Conservation (phyloP, 2,888 invertebrate species). For the Pammene fasciana region DNA sequence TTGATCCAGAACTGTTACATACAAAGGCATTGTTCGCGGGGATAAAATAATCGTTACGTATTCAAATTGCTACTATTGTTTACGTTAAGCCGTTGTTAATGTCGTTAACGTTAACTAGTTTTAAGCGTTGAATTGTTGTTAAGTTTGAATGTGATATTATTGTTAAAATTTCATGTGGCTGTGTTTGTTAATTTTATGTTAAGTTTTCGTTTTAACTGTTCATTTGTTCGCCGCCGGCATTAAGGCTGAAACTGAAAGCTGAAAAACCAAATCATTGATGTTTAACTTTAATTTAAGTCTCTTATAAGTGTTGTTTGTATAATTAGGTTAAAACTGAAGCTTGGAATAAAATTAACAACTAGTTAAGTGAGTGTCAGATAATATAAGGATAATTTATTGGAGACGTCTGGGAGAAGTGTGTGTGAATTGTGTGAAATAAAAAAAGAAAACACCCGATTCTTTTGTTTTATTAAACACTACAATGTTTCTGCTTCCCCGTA, state of each 20-base stretch:
- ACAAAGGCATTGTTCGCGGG: slow-evolving; percentile 49
- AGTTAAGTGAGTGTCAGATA: slow-evolving; percentile 59
- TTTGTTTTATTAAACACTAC: slow-evolving; percentile 48
- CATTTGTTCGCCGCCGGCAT: slow-evolving; percentile 71
- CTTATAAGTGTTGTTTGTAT: slow-evolving; percentile 45
- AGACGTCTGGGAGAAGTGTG: slow-evolving; percentile 66
- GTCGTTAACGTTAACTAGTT: slow-evolving; percentile 72
- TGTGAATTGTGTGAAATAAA: slow-evolving; percentile 74
- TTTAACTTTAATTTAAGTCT: slow-evolving; percentile 48
- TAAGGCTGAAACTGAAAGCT: slow-evolving; percentile 63
- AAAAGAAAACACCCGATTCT: slow-evolving; percentile 53
- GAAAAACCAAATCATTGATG: slow-evolving; percentile 46
- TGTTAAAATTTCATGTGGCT: slow-evolving; percentile 70
- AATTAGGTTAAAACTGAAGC: slow-evolving; percentile 82
- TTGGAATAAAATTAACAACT: slow-evolving; percentile 84
- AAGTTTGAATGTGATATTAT: slow-evolving; percentile 73
- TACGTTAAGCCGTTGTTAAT: slow-evolving; percentile 59
- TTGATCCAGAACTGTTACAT: slow-evolving; percentile 43
- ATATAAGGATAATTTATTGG: slow-evolving; percentile 58
- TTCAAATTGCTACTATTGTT: slow-evolving; percentile 52
- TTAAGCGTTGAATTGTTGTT: slow-evolving; percentile 79
- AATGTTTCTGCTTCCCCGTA: slow-evolving; percentile 26
- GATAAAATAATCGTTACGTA: slow-evolving; percentile 70
- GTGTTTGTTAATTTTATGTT: slow-evolving; percentile 84
- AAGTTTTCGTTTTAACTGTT: slow-evolving; percentile 79